Conservation (phyloP, 1,140 invertebrate species). For the Bombus confusus region DNA sequence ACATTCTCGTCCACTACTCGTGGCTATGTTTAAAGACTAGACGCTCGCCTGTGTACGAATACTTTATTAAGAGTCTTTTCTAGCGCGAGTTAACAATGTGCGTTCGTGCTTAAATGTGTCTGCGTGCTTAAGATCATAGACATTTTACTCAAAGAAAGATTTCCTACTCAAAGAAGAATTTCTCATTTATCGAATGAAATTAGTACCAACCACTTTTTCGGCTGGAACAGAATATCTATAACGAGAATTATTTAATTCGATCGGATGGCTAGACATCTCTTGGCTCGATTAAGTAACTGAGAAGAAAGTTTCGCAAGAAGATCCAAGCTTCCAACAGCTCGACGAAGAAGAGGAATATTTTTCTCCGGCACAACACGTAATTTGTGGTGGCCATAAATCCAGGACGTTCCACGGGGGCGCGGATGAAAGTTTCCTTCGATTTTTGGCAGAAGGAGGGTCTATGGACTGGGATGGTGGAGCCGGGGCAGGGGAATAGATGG, state of each 20-base stretch:
- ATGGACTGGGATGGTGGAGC: background rate
- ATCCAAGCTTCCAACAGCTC: no score
- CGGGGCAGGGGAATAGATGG: constrained; percentile 6
- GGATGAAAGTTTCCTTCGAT: constrained; percentile 62
- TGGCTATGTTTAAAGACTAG: constrained; percentile 21
- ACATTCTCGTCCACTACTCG: constrained; percentile 4
- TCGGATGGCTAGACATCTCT: no score
- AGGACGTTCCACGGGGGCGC: constrained; percentile 28
- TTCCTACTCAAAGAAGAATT: background rate
- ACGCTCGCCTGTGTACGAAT: background rate
- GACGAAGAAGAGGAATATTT: constrained; percentile 5
- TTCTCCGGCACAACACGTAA: constrained; percentile 42
- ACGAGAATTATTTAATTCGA: background rate
- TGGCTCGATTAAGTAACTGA: background rate
- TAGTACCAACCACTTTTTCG: no score
- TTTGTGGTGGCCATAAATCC: constrained; percentile 62
- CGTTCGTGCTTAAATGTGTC: no score
- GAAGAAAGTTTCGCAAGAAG: constrained; percentile 6
- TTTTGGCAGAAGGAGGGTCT: constrained; percentile 47
- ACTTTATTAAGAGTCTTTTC: constrained; percentile 12
- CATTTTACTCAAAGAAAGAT: background rate
- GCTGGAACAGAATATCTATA: background rate
- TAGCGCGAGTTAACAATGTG: background rate
- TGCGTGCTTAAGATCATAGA: background rate
- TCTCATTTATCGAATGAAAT: no score